phyloP scores from a whole-genome alignment of 2,797 vertebrate genomes.

The Atherinosoma microstoma region DNA sequence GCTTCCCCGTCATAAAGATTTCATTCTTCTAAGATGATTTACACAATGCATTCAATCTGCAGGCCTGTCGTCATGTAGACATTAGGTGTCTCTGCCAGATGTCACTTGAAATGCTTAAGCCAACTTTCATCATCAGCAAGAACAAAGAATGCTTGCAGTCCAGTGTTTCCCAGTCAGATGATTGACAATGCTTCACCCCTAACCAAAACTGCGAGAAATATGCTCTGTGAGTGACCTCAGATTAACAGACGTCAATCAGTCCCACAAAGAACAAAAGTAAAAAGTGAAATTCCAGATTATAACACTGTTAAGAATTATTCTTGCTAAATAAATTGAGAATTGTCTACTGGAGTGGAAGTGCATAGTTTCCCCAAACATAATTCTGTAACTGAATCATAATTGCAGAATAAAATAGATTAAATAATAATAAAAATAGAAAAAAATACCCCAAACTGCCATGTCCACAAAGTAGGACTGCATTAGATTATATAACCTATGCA shows the following conservation, averaged over 20 bases:
- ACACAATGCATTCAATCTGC: conserved; percentile 32
- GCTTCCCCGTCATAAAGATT: conserved; percentile 42
- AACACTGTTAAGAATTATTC: not conserved
- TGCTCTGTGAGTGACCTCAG: conserved; percentile 31
- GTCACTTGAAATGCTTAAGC: conserved; percentile 38
- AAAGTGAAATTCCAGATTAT: not conserved
- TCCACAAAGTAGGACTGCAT: not conserved
- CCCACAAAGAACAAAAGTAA: conserved; percentile 21
- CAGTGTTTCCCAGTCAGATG: conserved; percentile 46
- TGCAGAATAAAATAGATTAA: not conserved
- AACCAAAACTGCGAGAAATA: conserved; percentile 19
- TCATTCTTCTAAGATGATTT: conserved; percentile 51
- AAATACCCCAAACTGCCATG: not conserved
- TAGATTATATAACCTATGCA: not conserved
- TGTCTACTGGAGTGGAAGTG: not conserved
- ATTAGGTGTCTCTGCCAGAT: conserved; percentile 54
- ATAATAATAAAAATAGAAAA: not conserved
- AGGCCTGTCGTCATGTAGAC: conserved; percentile 47
- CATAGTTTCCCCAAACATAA: not conserved
- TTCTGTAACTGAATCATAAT: not conserved
- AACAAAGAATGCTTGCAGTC: conserved; percentile 52
- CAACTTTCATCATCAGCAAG: conserved; percentile 43
- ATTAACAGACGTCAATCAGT: not conserved
- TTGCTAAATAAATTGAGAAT: not conserved
- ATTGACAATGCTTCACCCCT: conserved; percentile 38